Conservation (phyloP, 2,888 invertebrate species). For the Phortica magna region DNA sequence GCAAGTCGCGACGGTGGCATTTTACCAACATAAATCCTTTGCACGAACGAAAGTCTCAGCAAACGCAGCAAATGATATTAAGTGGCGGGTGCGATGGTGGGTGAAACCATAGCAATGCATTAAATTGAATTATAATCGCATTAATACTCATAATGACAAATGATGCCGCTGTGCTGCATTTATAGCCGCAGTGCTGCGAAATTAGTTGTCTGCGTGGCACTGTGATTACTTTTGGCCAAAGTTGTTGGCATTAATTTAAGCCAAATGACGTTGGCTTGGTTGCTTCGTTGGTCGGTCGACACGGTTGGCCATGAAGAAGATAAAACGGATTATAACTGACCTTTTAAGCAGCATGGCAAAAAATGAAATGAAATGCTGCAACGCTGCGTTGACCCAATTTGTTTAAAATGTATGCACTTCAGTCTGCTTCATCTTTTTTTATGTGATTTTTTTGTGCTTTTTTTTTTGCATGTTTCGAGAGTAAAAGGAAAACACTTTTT, state of each 20-base stretch:
- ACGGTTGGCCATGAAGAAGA: too few relatives aligned
- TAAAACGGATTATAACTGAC: background rate
- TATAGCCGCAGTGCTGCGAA: background rate
- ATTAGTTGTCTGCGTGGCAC: conserved; percentile 7
- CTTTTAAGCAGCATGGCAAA: background rate
- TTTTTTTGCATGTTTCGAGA: background rate
- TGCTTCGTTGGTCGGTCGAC: background rate
- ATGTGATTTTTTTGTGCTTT: background rate
- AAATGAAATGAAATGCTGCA: background rate
- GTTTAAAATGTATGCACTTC: background rate
- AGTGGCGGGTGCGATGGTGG: too few relatives aligned
- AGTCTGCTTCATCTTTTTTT: background rate
- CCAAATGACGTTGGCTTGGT: background rate
- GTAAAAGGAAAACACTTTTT: background rate
- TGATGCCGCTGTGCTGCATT: conserved; percentile 12
- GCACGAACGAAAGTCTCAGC: too few relatives aligned
- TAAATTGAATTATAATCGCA: conserved; percentile 31
- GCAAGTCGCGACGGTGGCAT: too few relatives aligned
- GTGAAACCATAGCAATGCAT: background rate
- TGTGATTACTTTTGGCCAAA: background rate
- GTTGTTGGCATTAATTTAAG: background rate
- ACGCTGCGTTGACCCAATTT: conserved; percentile 3
- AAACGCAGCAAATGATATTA: too few relatives aligned
- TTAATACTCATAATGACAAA: conserved; percentile 29
- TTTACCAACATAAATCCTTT: too few relatives aligned